Evolutionary conservation across 1,140 invertebrate genomes (phyloP), one percentile per base, ranked within the genome.

Genomic region (Amyelois transitella): DNA sequence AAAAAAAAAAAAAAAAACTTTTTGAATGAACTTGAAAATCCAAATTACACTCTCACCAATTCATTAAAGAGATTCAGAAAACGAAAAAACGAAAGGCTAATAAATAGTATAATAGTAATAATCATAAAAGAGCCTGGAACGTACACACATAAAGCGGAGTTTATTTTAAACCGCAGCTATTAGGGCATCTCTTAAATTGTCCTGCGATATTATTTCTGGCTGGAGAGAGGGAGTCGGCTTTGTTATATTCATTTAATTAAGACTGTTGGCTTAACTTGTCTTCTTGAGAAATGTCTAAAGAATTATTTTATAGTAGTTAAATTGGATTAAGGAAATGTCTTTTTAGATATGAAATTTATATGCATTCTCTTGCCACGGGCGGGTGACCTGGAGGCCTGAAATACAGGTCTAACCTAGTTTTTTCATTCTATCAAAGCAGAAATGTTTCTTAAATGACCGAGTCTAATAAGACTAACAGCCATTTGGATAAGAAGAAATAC

Each of bases 111-210:
- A 54, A 54, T 32, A 48, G 53, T 51, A 57, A 49, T 60, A 60
- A 60, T 32, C 50, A 52, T 60, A 60, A 60, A 55, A 51, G 18
- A 20, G 25, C 38, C 18, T 43, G 20, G 19, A 19, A 43, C 48
- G 20, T 44, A 55, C 48, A 21, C 14, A 2, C 47, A 51, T 44
- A 54, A 43, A 1, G 18, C 5, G 4, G 43, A 51, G 55, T 52
- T 55, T 62, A 58, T 62, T 62, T 61, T 21, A 52, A 54, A 43
- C 28, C 38, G 51, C 43, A 45, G 43, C 56, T 53, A 55, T 63
- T 63, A 63, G 55, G 44, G 50, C 55, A 63, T 58, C 55, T 43
- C 18, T 25, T 58, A 58, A 58, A 63, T 63, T 51, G 51, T 47
- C 51, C 49, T 10, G 53, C 43, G 50, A 55, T 58, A 52, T 58